phyloP scores from a whole-genome alignment of 92 coral and sea anemone genomes.

The Umimayanthus chanpuru region DNA sequence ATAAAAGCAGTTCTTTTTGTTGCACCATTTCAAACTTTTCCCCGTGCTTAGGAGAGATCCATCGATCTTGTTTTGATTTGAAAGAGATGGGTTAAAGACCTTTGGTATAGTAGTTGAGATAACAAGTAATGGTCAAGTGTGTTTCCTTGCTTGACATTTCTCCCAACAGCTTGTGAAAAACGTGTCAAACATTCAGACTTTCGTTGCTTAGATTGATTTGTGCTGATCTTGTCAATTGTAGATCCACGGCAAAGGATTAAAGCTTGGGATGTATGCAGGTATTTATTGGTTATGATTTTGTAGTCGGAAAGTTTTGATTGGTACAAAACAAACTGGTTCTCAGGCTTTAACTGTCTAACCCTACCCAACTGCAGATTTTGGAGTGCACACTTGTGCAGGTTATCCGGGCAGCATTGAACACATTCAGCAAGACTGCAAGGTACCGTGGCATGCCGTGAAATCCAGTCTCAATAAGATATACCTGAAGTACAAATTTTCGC shows the following conservation, averaged over 20 bases:
- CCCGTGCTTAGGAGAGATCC: too few relatives aligned
- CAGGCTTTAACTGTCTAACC: background rate
- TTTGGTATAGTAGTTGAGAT: too few relatives aligned
- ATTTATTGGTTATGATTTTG: background rate
- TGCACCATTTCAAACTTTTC: background rate
- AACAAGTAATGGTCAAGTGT: too few relatives aligned
- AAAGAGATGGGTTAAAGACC: too few relatives aligned
- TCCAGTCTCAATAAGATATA: too few relatives aligned
- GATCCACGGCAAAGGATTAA: slow-evolving; percentile 84
- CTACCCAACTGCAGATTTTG: slow-evolving; percentile 67
- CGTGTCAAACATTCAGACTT: too few relatives aligned
- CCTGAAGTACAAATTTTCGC: too few relatives aligned
- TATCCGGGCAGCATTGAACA: slow-evolving; percentile 94
- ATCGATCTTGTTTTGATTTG: too few relatives aligned
- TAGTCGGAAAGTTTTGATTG: too few relatives aligned
- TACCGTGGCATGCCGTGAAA: slow-evolving; percentile 10
- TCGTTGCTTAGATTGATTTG: background rate
- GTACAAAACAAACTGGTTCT: too few relatives aligned
- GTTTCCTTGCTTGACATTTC: too few relatives aligned
- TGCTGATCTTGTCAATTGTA: slow-evolving; percentile 19
- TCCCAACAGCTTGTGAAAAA: too few relatives aligned
- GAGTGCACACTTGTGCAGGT: slow-evolving; percentile 88
- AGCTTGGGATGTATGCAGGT: slow-evolving; percentile 98
- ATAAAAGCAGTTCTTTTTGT: background rate
- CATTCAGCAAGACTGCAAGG: slow-evolving; percentile 93